Evolutionary conservation across 2,113 vertebrate genomes (phyloP), one percentile per base, ranked within the genome.

Genomic region (Corythornis cristatus): DNA sequence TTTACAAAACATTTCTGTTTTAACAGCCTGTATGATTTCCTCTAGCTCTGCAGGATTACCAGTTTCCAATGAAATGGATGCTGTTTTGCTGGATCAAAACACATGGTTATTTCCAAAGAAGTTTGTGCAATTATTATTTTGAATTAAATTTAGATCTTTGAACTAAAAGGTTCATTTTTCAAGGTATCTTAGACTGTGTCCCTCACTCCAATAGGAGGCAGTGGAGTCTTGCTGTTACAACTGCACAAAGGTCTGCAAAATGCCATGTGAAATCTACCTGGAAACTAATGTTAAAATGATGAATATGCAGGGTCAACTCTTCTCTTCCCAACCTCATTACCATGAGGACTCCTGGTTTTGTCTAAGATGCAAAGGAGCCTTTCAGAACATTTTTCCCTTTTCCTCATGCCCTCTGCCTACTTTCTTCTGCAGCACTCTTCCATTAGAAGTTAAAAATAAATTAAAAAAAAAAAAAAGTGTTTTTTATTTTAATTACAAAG

Each of bases 401-500:
- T 46, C 26, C n/a, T 81, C 13, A 2, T 85, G 83, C 45, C 31
- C 37, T 68, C 35, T 76, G 28, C 18, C 26, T 54, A 5, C 42
- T 48, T 76, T 14, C 54, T 65, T 72, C 53, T 88, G 56, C 29
- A 77, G 25, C 28, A 62, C 8, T 75, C 28, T 81, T 84, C 46
- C 66, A 83, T 61, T 72, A 66, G 26, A 88, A 84, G 76, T 79
- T 20, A 71, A n/a, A 40, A 74, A 72, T 37, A 37, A 37, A 37
- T 37, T 37, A 57, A 21, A 60, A 18, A 65, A n/a, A 26, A 19
- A 46, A 48, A 43, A 62, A 51, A 20, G 42, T 29, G 5, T 54
- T 60, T 88, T 89, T 72, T 79, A 74, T 95, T 96, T 93, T 92
- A 95, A 97, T 96, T 94, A 91, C 92, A 83, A 91, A 76, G 22